Conservation (phyloP, 2,888 invertebrate genomes). For the Smittia sp. region DNA sequence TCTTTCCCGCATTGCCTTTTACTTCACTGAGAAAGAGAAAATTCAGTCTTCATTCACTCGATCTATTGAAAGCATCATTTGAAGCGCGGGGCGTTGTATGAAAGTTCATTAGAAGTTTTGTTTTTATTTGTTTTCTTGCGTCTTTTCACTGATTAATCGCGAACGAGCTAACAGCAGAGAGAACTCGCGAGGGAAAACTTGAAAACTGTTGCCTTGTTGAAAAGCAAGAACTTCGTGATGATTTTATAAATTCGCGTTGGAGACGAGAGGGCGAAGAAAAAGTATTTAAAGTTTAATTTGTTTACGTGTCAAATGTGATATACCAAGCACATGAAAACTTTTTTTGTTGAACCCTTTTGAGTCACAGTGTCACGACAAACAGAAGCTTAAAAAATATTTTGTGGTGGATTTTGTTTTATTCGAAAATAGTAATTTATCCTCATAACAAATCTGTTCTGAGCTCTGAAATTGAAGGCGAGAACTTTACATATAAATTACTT, state of each 20-base stretch:
- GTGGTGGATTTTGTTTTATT: background rate
- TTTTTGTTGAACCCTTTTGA: background rate
- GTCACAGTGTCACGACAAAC: background rate
- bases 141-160: background rate
- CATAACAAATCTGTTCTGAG: background rate
- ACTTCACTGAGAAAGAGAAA: background rate
- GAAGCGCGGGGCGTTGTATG: background rate
- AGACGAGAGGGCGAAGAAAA: background rate
- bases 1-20: constrained; percentile 5
- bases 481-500: background rate
- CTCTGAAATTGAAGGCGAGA: background rate
- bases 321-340: background rate
- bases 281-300: constrained; percentile 42
- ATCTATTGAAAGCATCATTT: constrained; percentile 39
- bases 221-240: no score
- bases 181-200: background rate
- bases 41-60: constrained; percentile 40
- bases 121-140: background rate
- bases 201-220: background rate
- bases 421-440: constrained; percentile 22
- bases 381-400: no score
- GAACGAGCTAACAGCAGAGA: constrained; percentile 3
- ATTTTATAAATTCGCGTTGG: no score
- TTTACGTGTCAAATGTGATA: constrained; percentile 42
- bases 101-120: constrained; percentile 22